These are phyloP conservation scores for Dolichopus griseipennis DNA, from an alignment of 2,888 invertebrate genomes.

Conservation along the genomic window DNA sequence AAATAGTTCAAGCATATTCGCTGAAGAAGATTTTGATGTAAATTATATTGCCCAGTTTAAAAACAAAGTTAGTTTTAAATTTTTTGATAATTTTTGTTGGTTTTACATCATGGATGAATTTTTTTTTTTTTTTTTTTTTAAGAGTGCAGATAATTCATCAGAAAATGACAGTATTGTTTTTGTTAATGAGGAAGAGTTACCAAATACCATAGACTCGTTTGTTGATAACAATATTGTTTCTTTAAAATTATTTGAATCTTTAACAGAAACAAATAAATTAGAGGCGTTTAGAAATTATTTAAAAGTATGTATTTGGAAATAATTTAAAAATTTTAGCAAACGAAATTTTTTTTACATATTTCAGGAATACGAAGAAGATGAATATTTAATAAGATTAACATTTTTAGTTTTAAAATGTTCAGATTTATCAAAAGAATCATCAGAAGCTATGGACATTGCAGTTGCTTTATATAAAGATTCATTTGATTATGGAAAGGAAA, in stretches of 20 bases:
- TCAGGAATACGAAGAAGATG: conserved; percentile 35
- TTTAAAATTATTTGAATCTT: conserved; percentile 33
- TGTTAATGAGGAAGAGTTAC: conserved; percentile 20
- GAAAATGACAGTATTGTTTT: conserved; percentile 24
- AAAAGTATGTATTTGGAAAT: conserved; percentile 30
- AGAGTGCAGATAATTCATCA: conserved; percentile 14
- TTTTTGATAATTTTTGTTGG: conserved; percentile 23
- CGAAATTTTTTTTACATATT: too few species aligned
- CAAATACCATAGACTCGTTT: conserved; percentile 33
- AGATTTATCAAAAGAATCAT: conserved; percentile 33
- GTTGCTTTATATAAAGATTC: conserved; percentile 34
- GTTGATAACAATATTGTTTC: conserved; percentile 35
- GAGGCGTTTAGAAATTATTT: conserved; percentile 33
- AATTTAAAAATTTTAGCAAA: too few species aligned
- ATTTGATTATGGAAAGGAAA: conserved; percentile 37
- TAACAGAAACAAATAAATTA: conserved; percentile 34
- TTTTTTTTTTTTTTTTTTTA: too few species aligned
- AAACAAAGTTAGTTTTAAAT: conserved; percentile 11
- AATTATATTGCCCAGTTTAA: conserved; percentile 18
- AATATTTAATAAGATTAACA: conserved; percentile 36
- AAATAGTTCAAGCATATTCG: neutral
- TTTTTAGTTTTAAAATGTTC: conserved; percentile 41
- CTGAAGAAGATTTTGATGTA: conserved; percentile 27
- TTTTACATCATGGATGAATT: conserved; percentile 13
- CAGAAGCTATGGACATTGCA: conserved; percentile 35